Evolutionary conservation across 2,888 invertebrate species (phyloP).

Genomic region (Nymphalis urticae): DNA sequence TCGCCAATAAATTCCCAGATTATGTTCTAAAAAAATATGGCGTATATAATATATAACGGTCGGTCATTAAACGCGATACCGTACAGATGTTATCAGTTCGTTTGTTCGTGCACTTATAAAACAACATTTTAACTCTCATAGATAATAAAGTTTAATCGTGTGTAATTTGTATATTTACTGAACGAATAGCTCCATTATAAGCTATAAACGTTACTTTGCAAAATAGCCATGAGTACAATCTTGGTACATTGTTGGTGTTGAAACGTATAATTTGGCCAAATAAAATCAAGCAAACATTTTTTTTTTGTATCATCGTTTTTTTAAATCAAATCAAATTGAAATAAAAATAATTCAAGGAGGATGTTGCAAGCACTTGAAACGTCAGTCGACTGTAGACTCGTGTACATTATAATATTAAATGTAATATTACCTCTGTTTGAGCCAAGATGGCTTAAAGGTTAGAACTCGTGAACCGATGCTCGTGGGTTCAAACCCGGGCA

Average conservation of each 20-base stretch:
- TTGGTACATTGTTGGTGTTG: conserved; percentile 44
- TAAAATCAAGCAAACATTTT: conserved; percentile 58
- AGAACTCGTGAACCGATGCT: too few species aligned
- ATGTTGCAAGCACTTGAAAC: too few species aligned
- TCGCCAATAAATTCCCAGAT: conserved; percentile 6
- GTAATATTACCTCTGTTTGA: too few species aligned
- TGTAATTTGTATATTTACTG: conserved; percentile 62
- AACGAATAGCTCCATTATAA: conserved; percentile 58
- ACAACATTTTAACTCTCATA: conserved; percentile 42
- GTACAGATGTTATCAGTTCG: conserved; percentile 32
- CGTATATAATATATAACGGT: conserved; percentile 6
- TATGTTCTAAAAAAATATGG: conserved; percentile 4
- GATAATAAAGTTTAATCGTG: conserved; percentile 49
- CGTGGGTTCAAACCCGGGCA: too few species aligned
- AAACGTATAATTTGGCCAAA: conserved; percentile 63
- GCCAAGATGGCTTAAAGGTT: too few species aligned
- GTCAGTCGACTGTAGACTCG: too few species aligned
- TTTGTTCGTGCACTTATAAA: conserved; percentile 45
- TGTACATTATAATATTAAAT: too few species aligned
- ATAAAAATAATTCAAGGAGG: too few species aligned
- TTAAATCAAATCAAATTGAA: too few species aligned
- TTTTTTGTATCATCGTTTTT: conserved; percentile 50
- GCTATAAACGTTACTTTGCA: conserved; percentile 58
- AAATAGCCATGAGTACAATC: conserved; percentile 51
- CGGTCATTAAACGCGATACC: conserved; percentile 17